phyloP scores from a whole-genome alignment of 2,113 vertebrate genomes.

The human (Homo sapiens) region GRCh38 chr5:119829501-119830000 shows the following conservation, averaged over 20 bases:
- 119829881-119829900: slow-evolving; percentile 11
- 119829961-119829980: neutral
- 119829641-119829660: neutral
- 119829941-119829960: neutral
- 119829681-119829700: neutral
- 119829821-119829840: slow-evolving; percentile 11
- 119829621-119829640: neutral
- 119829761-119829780: neutral
- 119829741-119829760: neutral
- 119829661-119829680: neutral
- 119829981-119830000: neutral
- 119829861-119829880: neutral
- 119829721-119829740: neutral
- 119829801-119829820: slow-evolving; percentile 18
- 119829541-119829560: neutral
- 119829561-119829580: neutral
- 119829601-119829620: neutral
- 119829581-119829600: neutral
- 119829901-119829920: neutral
- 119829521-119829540: neutral
- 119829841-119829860: neutral
- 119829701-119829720: neutral
- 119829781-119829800: neutral
- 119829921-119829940: neutral
- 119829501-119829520: neutral